A percentile compares a stretch with the other conserved stretches of the same genome.
Evolutionary conservation across 2,888 invertebrate species (phyloP).

Genomic region (Plebejus melissa): DNA sequence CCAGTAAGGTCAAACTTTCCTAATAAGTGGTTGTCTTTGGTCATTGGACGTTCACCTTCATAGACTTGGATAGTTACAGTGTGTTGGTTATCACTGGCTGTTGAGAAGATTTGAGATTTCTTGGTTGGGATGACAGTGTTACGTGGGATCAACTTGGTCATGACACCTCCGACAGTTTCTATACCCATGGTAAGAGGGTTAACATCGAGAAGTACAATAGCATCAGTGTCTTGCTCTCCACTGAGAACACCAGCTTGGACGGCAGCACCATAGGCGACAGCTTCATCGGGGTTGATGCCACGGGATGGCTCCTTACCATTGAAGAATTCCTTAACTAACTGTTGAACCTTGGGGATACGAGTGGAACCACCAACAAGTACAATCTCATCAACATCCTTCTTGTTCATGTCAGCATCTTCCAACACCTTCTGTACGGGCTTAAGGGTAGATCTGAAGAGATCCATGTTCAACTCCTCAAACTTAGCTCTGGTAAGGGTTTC

Average conservation of each 20-base stretch:
- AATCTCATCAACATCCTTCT: conserved; percentile 98
- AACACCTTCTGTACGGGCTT: conserved; percentile 97
- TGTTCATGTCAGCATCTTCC: conserved; percentile 99
- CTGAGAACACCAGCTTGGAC: conserved; percentile 99
- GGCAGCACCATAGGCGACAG: conserved; percentile 98
- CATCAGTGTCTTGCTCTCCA: conserved; percentile 98
- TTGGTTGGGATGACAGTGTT: conserved; percentile 99
- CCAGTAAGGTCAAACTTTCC: conserved; percentile 99
- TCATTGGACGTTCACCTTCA: conserved; percentile 99
- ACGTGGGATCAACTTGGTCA: conserved; percentile 98
- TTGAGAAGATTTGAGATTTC: conserved; percentile 99
- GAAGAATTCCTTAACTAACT: conserved; percentile 95
- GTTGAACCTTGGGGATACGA: conserved; percentile 98
- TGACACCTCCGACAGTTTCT: conserved; percentile 99
- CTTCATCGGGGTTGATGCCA: conserved; percentile 99
- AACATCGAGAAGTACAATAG: conserved; percentile 97
- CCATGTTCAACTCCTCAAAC: conserved; percentile 99
- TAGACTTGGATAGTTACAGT: conserved; percentile 99
- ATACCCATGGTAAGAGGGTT: conserved; percentile 99
- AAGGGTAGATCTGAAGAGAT: conserved; percentile 92
- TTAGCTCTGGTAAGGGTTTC: conserved; percentile 98
- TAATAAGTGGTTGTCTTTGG: conserved; percentile 98
- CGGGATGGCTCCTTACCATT: conserved; percentile 98
- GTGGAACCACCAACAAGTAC: conserved; percentile 99
- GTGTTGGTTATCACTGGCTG: conserved; percentile 99